These are phyloP conservation scores for Ellobius talpinus DNA, from an alignment of 2,113 vertebrate genomes.

Conservation along the genomic window DNA sequence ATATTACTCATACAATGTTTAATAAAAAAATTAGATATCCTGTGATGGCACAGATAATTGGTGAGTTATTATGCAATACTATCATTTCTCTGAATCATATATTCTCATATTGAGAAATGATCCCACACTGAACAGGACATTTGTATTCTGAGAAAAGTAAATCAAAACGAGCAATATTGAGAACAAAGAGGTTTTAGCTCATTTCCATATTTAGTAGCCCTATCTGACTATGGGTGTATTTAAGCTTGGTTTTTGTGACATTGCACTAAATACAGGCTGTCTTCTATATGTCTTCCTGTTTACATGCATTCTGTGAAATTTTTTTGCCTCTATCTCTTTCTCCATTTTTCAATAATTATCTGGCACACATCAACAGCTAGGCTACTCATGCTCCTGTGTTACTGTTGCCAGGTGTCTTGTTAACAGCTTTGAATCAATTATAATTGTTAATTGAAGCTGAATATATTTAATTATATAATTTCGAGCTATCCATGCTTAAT, in stretches of 20 bases:
- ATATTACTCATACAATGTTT: background rate
- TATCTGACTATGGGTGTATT: background rate
- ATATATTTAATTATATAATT: conserved; percentile 65
- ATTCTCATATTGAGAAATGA: conserved; percentile 16
- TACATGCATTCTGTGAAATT: background rate
- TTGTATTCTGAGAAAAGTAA: conserved; percentile 5
- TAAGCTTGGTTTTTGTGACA: conserved; percentile 47
- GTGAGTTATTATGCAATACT: background rate
- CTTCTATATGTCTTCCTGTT: background rate
- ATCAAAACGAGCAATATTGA: background rate
- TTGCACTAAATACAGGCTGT: background rate
- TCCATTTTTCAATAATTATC: conserved; percentile 24
- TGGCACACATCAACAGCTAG: background rate
- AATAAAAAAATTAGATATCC: background rate
- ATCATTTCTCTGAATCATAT: background rate
- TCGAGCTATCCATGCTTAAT: conserved; percentile 45
- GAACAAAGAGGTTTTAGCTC: background rate
- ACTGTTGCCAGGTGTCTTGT: background rate
- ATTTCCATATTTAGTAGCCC: background rate
- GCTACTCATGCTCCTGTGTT: background rate
- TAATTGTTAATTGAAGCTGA: conserved; percentile 64
- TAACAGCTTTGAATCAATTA: conserved; percentile 56
- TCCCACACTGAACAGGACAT: conserved; percentile 10
- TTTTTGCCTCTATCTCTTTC: background rate
- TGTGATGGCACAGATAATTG: background rate